Conservation (phyloP, 2,888 invertebrate species). For the Notodonta ziczac region DNA sequence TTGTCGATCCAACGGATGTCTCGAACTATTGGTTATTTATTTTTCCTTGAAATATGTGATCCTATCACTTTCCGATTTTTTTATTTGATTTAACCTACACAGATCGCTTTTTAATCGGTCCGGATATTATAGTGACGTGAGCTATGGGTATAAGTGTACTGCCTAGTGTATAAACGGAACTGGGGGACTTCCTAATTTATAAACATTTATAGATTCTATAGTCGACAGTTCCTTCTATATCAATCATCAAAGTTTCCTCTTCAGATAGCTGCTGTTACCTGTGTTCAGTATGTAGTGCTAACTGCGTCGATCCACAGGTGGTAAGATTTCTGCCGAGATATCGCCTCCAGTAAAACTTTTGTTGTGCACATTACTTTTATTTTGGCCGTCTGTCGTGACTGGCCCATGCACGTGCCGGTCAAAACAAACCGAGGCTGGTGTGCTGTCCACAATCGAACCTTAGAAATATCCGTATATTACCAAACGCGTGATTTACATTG, state of each 20-base stretch:
- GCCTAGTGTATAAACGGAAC: no score
- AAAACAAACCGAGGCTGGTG: conserved; percentile 53
- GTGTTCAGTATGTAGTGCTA: conserved; percentile 31
- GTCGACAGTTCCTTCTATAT: neutral
- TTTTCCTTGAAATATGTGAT: neutral
- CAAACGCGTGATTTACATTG: neutral
- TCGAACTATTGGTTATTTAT: neutral
- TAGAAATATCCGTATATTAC: conserved; percentile 20
- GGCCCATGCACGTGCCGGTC: conserved; percentile 55
- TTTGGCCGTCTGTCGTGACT: conserved; percentile 59
- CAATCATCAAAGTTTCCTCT: conserved; percentile 8
- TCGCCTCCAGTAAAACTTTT: conserved; percentile 32
- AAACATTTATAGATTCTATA: no score
- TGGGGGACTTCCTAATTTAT: no score
- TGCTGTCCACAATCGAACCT: conserved; percentile 38
- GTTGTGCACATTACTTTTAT: conserved; percentile 37
- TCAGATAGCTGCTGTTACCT: conserved; percentile 28
- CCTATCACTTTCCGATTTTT: neutral
- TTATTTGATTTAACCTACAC: no score
- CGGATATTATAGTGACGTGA: no score
- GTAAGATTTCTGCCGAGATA: conserved; percentile 36
- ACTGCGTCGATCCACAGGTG: conserved; percentile 32
- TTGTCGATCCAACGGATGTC: conserved; percentile 19
- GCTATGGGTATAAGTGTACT: no score
- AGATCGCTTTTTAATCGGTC: no score